phyloP scores from a whole-genome alignment of 1,140 invertebrate genomes.

The Ptiloglossa arizonensis region DNA sequence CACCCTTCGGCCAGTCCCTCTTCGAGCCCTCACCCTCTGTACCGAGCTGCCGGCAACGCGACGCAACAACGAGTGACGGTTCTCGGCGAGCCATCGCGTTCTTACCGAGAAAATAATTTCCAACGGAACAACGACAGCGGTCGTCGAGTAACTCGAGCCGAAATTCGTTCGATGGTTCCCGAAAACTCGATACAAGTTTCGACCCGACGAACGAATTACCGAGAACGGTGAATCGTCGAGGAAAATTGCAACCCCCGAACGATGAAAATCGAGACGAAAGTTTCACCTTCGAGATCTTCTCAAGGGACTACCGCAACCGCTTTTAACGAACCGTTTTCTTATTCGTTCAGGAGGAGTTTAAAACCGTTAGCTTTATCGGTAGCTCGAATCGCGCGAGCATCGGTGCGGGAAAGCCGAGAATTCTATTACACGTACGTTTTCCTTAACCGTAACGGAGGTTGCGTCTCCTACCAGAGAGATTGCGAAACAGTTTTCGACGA shows the following conservation, averaged over 20 bases:
- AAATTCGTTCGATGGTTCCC: conserved; percentile 10
- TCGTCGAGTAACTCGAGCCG: conserved; percentile 26
- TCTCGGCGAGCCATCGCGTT: neutral
- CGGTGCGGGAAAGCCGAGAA: too few species aligned
- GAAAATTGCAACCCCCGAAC: neutral
- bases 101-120: conserved; percentile 40
- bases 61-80: conserved; percentile 38
- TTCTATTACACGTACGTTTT: too few species aligned
- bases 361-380: too few species aligned
- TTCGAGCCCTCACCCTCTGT: conserved; percentile 6
- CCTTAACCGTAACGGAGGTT: too few species aligned
- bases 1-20: neutral
- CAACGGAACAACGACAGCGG: conserved; percentile 8
- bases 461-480: too few species aligned
- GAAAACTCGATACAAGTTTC: neutral
- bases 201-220: neutral
- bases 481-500: too few species aligned
- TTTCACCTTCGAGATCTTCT: too few species aligned
- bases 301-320: too few species aligned
- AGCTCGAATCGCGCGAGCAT: too few species aligned
- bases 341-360: too few species aligned
- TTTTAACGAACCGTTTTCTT: too few species aligned
- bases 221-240: neutral
- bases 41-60: neutral
- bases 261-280: too few species aligned